A percentile compares a stretch with the other conserved stretches of the same genome.
Conservation (phyloP, 2,113 vertebrate species). For the Pteronura brasiliensis region DNA sequence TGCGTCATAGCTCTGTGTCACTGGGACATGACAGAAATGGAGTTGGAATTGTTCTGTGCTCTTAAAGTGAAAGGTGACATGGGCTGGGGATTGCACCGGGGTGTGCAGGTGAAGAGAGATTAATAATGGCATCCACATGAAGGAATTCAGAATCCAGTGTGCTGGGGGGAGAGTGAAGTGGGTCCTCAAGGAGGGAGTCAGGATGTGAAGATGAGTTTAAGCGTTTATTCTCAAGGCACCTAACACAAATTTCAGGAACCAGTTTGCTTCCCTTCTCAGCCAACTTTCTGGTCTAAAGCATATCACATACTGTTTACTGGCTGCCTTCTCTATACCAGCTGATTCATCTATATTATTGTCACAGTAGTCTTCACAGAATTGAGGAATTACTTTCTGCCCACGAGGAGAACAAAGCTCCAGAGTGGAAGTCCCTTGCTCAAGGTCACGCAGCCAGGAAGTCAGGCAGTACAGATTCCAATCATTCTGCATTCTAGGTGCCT, state of each 20-base stretch:
- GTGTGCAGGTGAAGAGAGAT: fast-evolving
- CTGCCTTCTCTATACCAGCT: not conserved
- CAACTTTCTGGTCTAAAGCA: not conserved
- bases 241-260: not conserved
- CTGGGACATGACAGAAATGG: not conserved
- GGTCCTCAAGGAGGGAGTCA: not conserved
- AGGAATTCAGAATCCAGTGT: not conserved
- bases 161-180: not conserved
- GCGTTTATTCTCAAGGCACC: not conserved
- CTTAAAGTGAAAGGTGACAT: not conserved
- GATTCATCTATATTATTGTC: not conserved
- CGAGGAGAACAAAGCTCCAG: not conserved
- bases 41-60: not conserved
- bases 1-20: not conserved
- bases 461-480: not conserved
- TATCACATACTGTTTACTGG: not conserved
- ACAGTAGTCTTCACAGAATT: not conserved
- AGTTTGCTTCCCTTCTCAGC: not conserved
- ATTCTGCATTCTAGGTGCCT: too few species aligned
- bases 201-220: not conserved
- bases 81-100: fast-evolving
- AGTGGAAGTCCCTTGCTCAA: not conserved
- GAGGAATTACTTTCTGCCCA: not conserved
- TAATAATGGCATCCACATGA: not conserved
- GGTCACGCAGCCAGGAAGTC: not conserved